Percentiles rank a stretch among this genome's conserved stretches.
Conservation (phyloP, 2,113 vertebrate genomes). For the Patagioenas fasciata region DNA sequence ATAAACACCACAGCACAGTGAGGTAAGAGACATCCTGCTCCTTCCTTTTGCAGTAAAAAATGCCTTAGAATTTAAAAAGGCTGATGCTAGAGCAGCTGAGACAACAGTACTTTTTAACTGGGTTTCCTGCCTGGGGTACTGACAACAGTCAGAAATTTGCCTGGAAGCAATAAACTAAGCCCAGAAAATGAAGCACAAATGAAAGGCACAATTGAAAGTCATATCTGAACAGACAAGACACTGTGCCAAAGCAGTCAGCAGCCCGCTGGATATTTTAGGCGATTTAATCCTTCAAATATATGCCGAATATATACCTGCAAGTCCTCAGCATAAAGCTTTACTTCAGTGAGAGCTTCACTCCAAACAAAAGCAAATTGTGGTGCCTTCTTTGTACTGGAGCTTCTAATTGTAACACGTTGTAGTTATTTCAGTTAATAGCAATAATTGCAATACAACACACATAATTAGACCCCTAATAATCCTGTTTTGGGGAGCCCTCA, state of each 20-base stretch:
- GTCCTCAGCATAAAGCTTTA: neutral
- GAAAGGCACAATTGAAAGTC: slow-evolving; percentile 61
- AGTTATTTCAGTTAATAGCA: neutral
- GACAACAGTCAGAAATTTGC: neutral
- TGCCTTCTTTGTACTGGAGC: neutral
- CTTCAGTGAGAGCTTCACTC: neutral
- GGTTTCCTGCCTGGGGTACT: neutral
- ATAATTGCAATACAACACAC: neutral
- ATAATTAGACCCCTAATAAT: neutral
- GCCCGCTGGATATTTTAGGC: neutral
- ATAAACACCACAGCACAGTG: neutral
- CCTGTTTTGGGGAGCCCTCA: neutral
- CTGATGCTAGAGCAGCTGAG: neutral
- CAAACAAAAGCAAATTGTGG: neutral
- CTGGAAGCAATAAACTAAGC: slow-evolving; percentile 17
- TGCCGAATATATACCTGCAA: slow-evolving; percentile 1
- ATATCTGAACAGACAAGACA: neutral
- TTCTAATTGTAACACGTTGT: neutral
- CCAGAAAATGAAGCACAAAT: neutral
- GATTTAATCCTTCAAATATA: slow-evolving; percentile 52
- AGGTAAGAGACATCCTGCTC: neutral
- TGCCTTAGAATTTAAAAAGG: neutral
- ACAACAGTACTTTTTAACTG: neutral
- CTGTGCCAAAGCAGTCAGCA: slow-evolving; percentile 50
- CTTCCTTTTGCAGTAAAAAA: neutral